Percentiles rank a stretch among this genome's conserved stretches.
These are phyloP conservation scores for Antheraea assamensis DNA, from an alignment of 2,888 invertebrate species.

Conservation along the genomic window DNA sequence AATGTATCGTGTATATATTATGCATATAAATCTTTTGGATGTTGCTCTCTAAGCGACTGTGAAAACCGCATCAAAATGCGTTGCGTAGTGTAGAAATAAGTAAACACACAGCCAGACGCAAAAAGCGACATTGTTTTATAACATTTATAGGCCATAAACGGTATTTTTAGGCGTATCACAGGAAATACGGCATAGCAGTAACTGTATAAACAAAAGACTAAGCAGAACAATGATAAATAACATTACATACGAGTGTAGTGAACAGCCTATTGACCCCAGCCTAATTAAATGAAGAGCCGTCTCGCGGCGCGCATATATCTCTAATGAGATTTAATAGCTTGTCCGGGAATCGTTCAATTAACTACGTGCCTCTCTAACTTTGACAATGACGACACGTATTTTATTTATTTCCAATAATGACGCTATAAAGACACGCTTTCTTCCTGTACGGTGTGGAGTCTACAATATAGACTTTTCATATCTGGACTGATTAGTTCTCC, in stretches of 20 bases:
- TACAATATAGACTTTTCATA: too few relatives aligned
- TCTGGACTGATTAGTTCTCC: too few relatives aligned
- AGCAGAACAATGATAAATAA: slow-evolving; percentile 15
- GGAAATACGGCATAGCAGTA: slow-evolving; percentile 8
- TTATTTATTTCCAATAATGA: neutral
- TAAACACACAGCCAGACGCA: too few relatives aligned
- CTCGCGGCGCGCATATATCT: slow-evolving; percentile 37
- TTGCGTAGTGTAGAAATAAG: too few relatives aligned
- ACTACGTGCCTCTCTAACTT: slow-evolving; percentile 27
- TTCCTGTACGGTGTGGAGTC: too few relatives aligned
- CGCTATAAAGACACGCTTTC: too few relatives aligned
- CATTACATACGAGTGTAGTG: slow-evolving; percentile 21
- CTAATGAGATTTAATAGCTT: slow-evolving; percentile 50
- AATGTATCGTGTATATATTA: too few relatives aligned
- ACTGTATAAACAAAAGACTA: neutral
- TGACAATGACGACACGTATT: neutral
- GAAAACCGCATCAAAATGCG: too few relatives aligned
- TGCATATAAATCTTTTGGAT: too few relatives aligned
- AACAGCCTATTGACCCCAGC: slow-evolving; percentile 31
- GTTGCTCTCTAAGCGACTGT: too few relatives aligned
- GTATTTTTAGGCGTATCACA: neutral
- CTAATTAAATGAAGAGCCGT: slow-evolving; percentile 49
- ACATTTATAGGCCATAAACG: neutral
- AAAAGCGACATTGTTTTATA: too few relatives aligned
- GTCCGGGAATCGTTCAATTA: slow-evolving; percentile 47